Base-by-base conservation (phyloP, 35 echinoderm and acorn worm species). In the Ophiothrix spiculata region DNA sequence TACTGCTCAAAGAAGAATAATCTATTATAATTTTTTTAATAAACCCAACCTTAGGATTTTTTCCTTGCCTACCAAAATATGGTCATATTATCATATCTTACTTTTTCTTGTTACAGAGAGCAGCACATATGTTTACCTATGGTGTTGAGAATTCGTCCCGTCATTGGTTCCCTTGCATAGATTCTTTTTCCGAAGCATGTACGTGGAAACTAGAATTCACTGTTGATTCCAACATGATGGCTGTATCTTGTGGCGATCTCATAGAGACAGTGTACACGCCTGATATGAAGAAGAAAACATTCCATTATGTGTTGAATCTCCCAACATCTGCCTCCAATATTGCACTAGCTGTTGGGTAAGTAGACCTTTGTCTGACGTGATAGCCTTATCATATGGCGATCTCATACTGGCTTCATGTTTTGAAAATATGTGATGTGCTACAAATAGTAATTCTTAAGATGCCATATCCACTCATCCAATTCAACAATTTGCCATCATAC, bases 171-270 rank as follows among this genome's bases (percentile, higher is more conserved):
- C 96, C 96, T 0, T 99, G 96, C 77, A 84, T 94, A 14, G 96
- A 99, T 74, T 91, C 96, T 34, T 99, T 80, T 86, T 99, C 96
- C 0, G 96, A 99, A 42, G 92, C 96, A 0, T 99, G 96, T 39
- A 99, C 96, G 3, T 99, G 96, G 96, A 99, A 99, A 56, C 76
- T 99, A 31, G 96, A 99, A 41, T 99, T 99, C 90, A 99, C 96
- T 0, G 96, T 99, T 0, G 96, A 99, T 56, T 79, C 90, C 15
- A 39, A 86, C 40, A 99, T 99, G 96, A 87, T 87, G 23, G 96
- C 96, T 23, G 92, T 99, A n/a, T 3, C 89, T 92, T n/a, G n/a
- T n/a, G n/a, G n/a, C 10, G 96, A 99, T 45, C 86, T 98, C 10
- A 87, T 94, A 13, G 96, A 94, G 81, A 99, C 96, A 8, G 96